Conservation (phyloP, 2,797 vertebrate species). For the Capromys pilorides region DNA sequence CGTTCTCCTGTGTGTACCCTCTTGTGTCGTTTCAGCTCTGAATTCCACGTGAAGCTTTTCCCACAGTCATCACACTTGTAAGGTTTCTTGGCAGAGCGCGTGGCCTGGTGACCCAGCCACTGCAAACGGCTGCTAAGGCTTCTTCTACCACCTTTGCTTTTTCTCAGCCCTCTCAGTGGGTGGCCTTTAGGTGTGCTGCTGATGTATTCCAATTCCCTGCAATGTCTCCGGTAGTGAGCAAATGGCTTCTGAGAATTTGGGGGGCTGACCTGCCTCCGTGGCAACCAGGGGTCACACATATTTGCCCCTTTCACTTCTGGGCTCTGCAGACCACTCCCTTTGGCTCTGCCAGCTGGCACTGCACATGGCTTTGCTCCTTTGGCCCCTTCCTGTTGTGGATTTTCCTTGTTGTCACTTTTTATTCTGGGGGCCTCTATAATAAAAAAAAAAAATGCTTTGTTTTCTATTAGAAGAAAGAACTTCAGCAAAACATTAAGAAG, state of each 20-base stretch:
- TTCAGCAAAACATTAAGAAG: constrained; percentile 41
- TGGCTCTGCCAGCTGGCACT: constrained; percentile 45
- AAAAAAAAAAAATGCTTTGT: constrained; percentile 70
- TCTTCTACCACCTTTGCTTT: constrained; percentile 63
- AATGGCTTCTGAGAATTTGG: constrained; percentile 68
- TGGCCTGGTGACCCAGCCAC: constrained; percentile 50
- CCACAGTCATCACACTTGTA: constrained; percentile 78
- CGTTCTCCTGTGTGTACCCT: constrained; percentile 78
- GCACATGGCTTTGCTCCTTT: constrained; percentile 70
- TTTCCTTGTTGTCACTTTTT: constrained; percentile 78
- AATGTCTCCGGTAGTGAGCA: constrained; percentile 67
- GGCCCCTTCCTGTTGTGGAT: constrained; percentile 67
- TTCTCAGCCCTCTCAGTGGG: constrained; percentile 71
- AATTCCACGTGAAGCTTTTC: constrained; percentile 79
- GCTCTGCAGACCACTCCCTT: constrained; percentile 55
- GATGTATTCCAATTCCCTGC: constrained; percentile 70
- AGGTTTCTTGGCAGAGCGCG: constrained; percentile 52
- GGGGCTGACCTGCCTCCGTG: constrained; percentile 61
- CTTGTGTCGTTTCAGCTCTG: constrained; percentile 76
- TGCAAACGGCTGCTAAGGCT: constrained; percentile 63
- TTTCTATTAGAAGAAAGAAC: constrained; percentile 54
- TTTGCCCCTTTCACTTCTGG: constrained; percentile 45
- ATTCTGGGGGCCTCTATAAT: constrained; percentile 72
- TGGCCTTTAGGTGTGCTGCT: constrained; percentile 62
- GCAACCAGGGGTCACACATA: constrained; percentile 51